These are phyloP conservation scores for Chaenodraco wilsoni DNA, from an alignment of 2,797 vertebrate genomes.

Conservation along the genomic window DNA sequence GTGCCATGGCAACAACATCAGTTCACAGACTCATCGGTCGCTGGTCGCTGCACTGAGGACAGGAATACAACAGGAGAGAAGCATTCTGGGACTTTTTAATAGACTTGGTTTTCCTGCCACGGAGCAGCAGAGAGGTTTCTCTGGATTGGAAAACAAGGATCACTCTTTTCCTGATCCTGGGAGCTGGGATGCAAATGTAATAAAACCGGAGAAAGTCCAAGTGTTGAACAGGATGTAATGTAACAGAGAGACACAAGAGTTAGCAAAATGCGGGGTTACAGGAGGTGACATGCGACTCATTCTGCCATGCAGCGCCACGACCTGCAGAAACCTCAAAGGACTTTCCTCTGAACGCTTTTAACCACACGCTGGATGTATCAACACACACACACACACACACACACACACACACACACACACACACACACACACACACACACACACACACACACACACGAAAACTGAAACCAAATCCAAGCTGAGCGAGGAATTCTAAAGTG, in stretches of 20 bases:
- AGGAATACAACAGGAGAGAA: background rate
- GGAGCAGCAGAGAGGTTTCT: background rate
- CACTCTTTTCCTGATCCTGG: constrained; percentile 5
- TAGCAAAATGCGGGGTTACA: constrained; percentile 6
- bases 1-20: constrained; percentile 36
- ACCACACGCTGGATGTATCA: constrained; percentile 27
- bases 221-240: constrained; percentile 30
- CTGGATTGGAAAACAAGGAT: background rate
- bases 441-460: constrained; percentile 19
- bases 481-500: constrained; percentile 50
- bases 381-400: constrained; percentile 27
- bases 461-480: constrained; percentile 20
- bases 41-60: constrained; percentile 57
- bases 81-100: constrained; percentile 25
- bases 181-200: constrained; percentile 1
- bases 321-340: constrained; percentile 31
- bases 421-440: constrained; percentile 23
- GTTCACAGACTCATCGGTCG: constrained; percentile 46
- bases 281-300: constrained; percentile 40
- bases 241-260: no score
- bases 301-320: constrained; percentile 51
- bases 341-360: constrained; percentile 40
- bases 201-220: background rate
- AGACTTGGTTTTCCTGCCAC: background rate
- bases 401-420: constrained; percentile 25